Percentiles rank a stretch among this genome's conserved stretches.
phyloP scores from a whole-genome alignment of 2,888 invertebrate genomes.

The Melanchra persicariae region DNA sequence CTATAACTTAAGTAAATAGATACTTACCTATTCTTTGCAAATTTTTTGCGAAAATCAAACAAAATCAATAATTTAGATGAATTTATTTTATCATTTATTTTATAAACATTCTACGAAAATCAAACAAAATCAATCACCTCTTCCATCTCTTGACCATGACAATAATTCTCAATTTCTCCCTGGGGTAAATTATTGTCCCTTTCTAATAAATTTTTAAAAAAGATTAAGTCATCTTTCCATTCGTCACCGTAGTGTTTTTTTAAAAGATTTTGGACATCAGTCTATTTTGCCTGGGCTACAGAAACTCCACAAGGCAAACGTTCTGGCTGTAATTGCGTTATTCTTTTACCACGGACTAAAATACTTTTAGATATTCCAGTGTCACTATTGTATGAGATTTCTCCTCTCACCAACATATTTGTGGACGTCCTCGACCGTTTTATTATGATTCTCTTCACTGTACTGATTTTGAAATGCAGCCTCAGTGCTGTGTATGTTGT shows the following conservation, averaged over 20 bases:
- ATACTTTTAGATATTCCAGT: conserved; percentile 17
- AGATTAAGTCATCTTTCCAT: conserved; percentile 20
- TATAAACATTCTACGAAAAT: conserved; percentile 6
- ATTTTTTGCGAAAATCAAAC: conserved; percentile 1
- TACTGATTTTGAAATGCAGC: conserved; percentile 8
- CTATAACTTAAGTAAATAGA: conserved; percentile 1
- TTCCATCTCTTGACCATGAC: not conserved
- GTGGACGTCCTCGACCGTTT: conserved; percentile 13
- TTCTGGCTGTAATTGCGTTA: conserved; percentile 12
- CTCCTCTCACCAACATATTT: conserved; percentile 21
- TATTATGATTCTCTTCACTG: conserved; percentile 27
- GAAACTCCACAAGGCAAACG: conserved; percentile 30
- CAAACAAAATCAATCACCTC: not conserved
- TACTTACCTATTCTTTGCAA: conserved; percentile 3
- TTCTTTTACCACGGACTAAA: conserved; percentile 23
- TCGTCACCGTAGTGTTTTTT: no score
- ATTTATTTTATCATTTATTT: not conserved
- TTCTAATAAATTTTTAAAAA: conserved; percentile 17
- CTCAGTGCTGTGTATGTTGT: conserved; percentile 12
- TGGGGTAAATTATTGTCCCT: conserved; percentile 24
- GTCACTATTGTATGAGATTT: conserved; percentile 27
- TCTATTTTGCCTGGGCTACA: no score
- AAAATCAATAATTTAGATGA: conserved; percentile 1
- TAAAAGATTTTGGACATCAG: no score
- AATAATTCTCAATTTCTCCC: conserved; percentile 18